Evolutionary conservation across 92 coral and sea anemone genomes (phyloP), one percentile per base, ranked within the genome.

Genomic region (Parazoanthus atlanticus): DNA sequence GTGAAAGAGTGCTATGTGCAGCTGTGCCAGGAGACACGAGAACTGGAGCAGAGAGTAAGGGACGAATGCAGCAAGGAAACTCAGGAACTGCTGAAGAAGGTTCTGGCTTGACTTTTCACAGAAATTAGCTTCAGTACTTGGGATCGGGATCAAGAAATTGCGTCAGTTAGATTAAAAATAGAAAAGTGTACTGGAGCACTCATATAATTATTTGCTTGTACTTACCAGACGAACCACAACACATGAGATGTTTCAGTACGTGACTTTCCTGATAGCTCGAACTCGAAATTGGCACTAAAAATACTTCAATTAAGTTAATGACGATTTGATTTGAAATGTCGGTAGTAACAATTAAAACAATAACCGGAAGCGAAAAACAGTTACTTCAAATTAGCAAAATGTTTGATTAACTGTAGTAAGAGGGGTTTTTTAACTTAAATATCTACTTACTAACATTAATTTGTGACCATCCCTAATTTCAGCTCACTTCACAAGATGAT

Each of bases 1-100:
- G 98, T 93, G 34, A 95, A 97, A 90, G 99, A 97, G 46, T 95
- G 97, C 12, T 97, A 97, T 81, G 93, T 97, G 5, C 94, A 89
- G 85, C 93, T 97, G 66, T 93, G 98, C 65, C 96, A 97, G 84
- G 98, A 97, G 77, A 89, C 90, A 65, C 93, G 99, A 23, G 89
- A 85, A 26, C 67, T 95, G 83, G 98, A 97, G 86, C 90, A 91
- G 83, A 92, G 86, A 88, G 78, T 96, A 28, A 88, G 92, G 56
- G 95, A 97, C 28, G 93, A 91, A 46, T 92, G 91, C 34, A 94
- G 78, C 28, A 91, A 90, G 23, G 99, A 97, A 79, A 91, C 93
- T 31, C 91, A 89, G 56, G 79, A 88, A 29, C 85, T 88, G 12
- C 64, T 92, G 52, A 72, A 84, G 10, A 91, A 93, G 98, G 99